A percentile compares a stretch with the other conserved stretches of the same genome.
phyloP scores from a whole-genome alignment of 2,113 vertebrate genomes.

The Lucifuga dentata region DNA sequence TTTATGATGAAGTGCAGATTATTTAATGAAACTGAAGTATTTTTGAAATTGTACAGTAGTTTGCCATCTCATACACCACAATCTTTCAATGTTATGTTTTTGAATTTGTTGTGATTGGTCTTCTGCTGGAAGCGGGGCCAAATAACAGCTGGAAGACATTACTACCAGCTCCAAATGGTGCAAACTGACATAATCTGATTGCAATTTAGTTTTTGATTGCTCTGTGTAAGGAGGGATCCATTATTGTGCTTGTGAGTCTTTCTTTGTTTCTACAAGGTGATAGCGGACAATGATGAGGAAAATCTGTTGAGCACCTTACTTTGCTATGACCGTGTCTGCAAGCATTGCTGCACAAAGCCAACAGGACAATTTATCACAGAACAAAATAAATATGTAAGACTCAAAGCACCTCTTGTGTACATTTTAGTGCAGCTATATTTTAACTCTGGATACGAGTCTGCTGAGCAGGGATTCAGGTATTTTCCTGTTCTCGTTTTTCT shows the following conservation, averaged over 20 bases:
- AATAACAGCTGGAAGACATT: not conserved
- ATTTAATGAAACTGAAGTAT: constrained; percentile 6
- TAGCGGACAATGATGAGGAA: constrained; percentile 16
- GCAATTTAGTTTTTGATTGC: constrained; percentile 21
- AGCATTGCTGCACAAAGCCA: constrained; percentile 29
- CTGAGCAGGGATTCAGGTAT: constrained; percentile 43
- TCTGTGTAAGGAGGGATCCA: constrained; percentile 15
- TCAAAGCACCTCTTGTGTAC: constrained; percentile 34
- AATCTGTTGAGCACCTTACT: constrained; percentile 67
- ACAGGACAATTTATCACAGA: constrained; percentile 11
- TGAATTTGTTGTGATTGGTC: constrained; percentile 4
- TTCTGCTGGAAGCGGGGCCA: constrained; percentile 38
- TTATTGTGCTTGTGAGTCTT: constrained; percentile 16
- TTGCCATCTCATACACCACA: constrained; percentile 8
- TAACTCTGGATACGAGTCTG: constrained; percentile 44
- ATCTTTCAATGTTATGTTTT: constrained; percentile 14
- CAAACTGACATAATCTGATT: constrained; percentile 14
- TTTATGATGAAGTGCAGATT: constrained; percentile 13
- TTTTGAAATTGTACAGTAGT: not conserved
- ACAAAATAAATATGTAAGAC: constrained; percentile 11
- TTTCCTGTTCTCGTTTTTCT: constrained; percentile 38
- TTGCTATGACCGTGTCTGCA: constrained; percentile 20
- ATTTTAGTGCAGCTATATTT: constrained; percentile 71
- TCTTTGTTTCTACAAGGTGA: constrained; percentile 39
- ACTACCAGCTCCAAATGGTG: constrained; percentile 19